Conservation (phyloP, 2,888 invertebrate genomes). For the Acanthosepion esculentum region DNA sequence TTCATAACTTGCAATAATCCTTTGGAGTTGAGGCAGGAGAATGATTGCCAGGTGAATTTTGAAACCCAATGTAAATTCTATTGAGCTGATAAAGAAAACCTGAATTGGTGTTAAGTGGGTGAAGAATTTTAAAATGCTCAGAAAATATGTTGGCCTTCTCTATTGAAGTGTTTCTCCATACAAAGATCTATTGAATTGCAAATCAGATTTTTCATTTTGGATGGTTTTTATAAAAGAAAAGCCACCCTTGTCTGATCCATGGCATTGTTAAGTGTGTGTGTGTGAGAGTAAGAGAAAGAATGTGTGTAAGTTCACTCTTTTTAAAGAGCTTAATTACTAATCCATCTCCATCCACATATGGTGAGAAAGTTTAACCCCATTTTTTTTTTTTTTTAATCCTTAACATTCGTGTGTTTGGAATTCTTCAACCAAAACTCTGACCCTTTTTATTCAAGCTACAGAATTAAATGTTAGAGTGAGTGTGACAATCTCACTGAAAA, state of each 20-base stretch:
- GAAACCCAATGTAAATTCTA: no score
- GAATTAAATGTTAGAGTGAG: neutral
- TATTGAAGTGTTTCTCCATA: no score
- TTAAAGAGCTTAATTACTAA: neutral
- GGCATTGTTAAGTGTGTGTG: no score
- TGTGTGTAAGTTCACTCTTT: neutral
- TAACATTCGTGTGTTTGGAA: neutral
- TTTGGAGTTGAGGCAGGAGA: neutral
- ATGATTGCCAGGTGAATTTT: no score
- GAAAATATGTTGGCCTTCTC: no score
- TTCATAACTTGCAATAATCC: slow-evolving; percentile 3
- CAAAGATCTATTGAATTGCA: no score
- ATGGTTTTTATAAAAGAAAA: no score
- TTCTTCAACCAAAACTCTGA: neutral
- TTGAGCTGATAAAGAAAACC: neutral
- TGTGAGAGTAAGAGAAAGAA: neutral
- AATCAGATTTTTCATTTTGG: no score
- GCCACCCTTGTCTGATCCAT: no score
- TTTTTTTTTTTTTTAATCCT: neutral
- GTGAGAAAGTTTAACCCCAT: neutral
- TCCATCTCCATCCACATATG: neutral
- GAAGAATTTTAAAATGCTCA: neutral
- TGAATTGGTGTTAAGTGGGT: no score
- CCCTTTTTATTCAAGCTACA: neutral
- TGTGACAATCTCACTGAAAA: slow-evolving; percentile 15